phyloP scores from a whole-genome alignment of 37 sponge, comb jelly and placozoan genomes.

The Theonella swinhoei region DNA sequence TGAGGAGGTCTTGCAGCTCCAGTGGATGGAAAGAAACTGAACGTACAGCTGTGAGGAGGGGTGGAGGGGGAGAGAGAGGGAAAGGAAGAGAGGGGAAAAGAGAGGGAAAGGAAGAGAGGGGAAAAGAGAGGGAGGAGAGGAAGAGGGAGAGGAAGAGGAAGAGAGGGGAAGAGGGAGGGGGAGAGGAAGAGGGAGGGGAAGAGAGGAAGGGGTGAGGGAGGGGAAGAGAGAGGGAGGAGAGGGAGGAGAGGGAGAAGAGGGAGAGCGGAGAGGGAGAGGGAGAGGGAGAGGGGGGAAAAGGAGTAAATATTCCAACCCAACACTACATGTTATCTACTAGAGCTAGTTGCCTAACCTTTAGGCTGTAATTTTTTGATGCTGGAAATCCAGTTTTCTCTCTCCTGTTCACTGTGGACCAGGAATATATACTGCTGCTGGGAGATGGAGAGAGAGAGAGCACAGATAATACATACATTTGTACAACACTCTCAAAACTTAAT shows the following conservation, averaged over 20 bases:
- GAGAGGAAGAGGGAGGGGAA: background rate
- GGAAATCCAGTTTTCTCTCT: conserved; percentile 71
- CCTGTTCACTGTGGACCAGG: conserved; percentile 78
- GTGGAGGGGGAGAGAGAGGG: background rate
- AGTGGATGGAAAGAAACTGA: conserved; percentile 26
- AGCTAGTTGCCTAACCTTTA: conserved; percentile 37
- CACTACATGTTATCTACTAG: background rate
- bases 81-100: background rate
- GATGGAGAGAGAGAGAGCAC: background rate
- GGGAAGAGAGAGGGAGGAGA: background rate
- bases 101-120: background rate
- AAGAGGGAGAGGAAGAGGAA: background rate
- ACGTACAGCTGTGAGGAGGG: conserved; percentile 20
- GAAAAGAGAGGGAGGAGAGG: background rate
- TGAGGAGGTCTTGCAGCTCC: conserved; percentile 79
- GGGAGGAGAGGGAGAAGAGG: background rate
- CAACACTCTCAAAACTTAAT: too few species aligned
- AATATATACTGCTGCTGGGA: conserved; percentile 63
- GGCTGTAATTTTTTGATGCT: conserved; percentile 79
- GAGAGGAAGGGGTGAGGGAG: too few species aligned
- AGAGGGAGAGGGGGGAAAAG: background rate
- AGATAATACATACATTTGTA: background rate
- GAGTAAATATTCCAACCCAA: background rate
- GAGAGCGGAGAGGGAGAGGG: background rate
- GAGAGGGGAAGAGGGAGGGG: background rate